Evolutionary conservation across 2,797 vertebrate genomes (phyloP).

Genomic region (Botia kubotai): DNA sequence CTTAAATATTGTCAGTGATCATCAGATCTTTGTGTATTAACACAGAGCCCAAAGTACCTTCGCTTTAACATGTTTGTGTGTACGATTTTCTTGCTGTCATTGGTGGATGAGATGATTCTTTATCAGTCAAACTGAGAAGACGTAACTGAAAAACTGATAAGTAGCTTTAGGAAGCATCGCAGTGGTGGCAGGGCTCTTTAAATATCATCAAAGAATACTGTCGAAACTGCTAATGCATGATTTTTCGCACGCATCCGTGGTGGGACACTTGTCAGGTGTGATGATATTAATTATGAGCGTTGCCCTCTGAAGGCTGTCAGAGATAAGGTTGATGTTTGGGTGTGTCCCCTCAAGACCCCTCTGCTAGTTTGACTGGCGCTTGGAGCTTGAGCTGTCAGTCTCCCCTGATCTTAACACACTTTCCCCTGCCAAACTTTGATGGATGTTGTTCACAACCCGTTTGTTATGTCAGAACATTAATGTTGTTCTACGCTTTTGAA

Average conservation of each 20-base stretch:
- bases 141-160: neutral
- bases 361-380: neutral
- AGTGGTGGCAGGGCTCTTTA: neutral
- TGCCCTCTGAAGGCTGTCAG: neutral
- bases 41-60: neutral
- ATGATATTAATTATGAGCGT: neutral
- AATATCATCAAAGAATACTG: neutral
- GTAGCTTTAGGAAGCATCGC: neutral
- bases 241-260: neutral
- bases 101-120: neutral
- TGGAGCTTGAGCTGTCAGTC: slow-evolving; percentile 16
- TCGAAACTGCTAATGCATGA: neutral
- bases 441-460: neutral
- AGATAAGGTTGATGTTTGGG: slow-evolving; percentile 28
- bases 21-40: neutral
- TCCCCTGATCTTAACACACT: neutral
- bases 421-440: neutral
- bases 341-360: slow-evolving; percentile 14
- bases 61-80: neutral
- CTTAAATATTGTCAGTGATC: neutral
- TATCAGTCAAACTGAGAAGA: slow-evolving; percentile 3
- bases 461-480: neutral
- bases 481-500: neutral
- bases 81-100: neutral
- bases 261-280: neutral